Base-by-base conservation (phyloP, 1,140 invertebrate species). In the Ceratosolen fusciceps region DNA sequence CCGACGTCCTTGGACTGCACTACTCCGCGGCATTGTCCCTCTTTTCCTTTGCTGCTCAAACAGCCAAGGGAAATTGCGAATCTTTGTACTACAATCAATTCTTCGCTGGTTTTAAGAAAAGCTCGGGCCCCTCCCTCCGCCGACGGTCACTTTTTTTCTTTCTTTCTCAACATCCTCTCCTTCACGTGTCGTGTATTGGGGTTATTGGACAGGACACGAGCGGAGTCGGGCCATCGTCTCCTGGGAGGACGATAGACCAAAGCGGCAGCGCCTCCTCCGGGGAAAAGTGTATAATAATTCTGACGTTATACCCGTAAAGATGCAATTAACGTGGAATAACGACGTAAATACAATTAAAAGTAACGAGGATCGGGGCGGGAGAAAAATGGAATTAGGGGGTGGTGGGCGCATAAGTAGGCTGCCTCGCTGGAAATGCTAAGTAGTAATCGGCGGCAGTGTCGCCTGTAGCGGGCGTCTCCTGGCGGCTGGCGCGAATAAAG, bases 331-430 rank as follows among this genome's bases (percentile, higher is more conserved):
- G 14, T 8, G 9, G 31, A 65, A 65, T 65, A 65, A n/a, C n/a
- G n/a, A n/a, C n/a, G n/a, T n/a, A n/a, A n/a, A 65, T 65, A 37
- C 60, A 65, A 65, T 65, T 65, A 37, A 65, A 65, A 65, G 60
- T 65, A 37, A 14, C 37, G 31, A 65, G 37, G 37, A n/a, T 65
- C 34, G 21, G 37, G n/a, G 14, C 31, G 37, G 34, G 60, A 26
- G 19, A 65, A 65, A 65, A 34, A 65, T 37, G 29, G 14, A 65
- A 65, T 65, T 52, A 52, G 21, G 14, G 19, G 19, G 21, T 52
- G 9, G 49, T 21, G 2, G 21, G 2, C 14, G 49, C 9, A 3
- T 3, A 52, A 52, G 19, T 52, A 16, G 5, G 5, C 21, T 52
- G 10, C 21, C 2, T 21, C 10, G 49, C 49, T 19, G 19, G 9